Conservation (phyloP, 2,888 invertebrate genomes). For the Copidosoma aretas region DNA sequence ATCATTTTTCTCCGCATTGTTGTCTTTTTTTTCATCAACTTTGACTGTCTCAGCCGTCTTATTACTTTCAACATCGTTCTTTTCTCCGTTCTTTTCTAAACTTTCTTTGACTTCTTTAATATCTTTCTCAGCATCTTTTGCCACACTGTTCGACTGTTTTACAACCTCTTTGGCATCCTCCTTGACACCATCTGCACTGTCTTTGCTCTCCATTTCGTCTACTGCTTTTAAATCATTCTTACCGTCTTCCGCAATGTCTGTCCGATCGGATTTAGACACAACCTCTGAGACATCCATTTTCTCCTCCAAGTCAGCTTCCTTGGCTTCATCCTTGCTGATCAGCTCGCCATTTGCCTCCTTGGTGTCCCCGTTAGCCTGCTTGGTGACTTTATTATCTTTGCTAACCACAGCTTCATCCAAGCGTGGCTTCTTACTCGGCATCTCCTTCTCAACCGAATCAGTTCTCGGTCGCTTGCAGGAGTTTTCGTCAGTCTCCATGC, state of each 20-base stretch:
- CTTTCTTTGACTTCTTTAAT: background rate
- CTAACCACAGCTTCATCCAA: conserved; percentile 7
- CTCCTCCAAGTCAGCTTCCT: background rate
- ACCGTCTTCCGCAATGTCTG: background rate
- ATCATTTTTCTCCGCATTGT: background rate
- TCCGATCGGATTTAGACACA: background rate
- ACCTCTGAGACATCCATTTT: background rate
- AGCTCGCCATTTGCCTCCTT: background rate
- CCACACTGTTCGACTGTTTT: background rate
- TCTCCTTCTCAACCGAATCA: conserved; percentile 16
- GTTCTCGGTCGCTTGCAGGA: conserved; percentile 22
- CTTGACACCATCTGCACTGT: conserved; percentile 1
- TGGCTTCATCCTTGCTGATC: background rate
- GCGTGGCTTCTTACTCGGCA: conserved; percentile 17
- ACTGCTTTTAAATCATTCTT: background rate
- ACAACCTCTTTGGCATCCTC: background rate
- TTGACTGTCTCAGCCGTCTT: background rate
- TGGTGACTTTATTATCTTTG: conserved; percentile 8
- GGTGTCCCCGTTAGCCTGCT: conserved; percentile 7
- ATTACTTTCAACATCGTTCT: conserved; percentile 3
- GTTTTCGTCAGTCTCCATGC: background rate
- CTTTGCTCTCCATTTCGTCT: background rate
- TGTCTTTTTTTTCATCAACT: background rate
- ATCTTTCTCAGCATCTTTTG: background rate
- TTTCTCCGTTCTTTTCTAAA: background rate